Percentiles rank a stretch among this genome's conserved stretches.
phyloP scores from a whole-genome alignment of 2,797 vertebrate genomes.

The Pseudochirops corinnae region DNA sequence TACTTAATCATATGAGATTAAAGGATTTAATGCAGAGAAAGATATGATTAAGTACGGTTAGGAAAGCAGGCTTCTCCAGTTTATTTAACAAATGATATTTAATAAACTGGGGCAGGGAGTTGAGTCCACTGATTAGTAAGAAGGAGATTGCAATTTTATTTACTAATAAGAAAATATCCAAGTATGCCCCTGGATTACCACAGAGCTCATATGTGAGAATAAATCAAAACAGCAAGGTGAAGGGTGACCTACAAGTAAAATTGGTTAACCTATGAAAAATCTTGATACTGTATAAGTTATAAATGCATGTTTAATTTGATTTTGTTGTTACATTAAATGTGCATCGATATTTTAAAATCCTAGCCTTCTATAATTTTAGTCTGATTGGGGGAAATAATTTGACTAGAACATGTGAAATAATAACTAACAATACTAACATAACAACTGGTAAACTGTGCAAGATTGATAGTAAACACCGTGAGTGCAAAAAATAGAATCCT shows the following conservation, averaged over 20 bases:
- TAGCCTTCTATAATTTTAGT: neutral
- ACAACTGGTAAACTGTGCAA: neutral
- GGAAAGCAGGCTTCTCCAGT: neutral
- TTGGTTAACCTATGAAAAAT: neutral
- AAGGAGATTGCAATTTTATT: neutral
- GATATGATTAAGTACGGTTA: neutral
- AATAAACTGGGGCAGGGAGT: neutral
- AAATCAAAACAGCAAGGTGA: neutral
- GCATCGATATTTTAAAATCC: neutral
- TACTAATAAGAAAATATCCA: neutral
- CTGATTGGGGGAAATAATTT: neutral
- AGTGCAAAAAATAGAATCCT: neutral
- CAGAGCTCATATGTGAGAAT: neutral
- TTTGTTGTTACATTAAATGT: neutral
- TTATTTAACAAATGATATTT: neutral
- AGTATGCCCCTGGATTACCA: neutral
- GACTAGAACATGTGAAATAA: neutral
- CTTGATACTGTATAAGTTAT: neutral
- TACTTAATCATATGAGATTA: neutral
- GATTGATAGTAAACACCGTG: neutral
- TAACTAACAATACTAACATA: neutral
- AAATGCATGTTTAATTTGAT: neutral
- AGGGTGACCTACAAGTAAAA: neutral
- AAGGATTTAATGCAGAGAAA: neutral
- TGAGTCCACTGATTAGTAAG: neutral